phyloP scores from a whole-genome alignment of 2,888 invertebrate genomes.

The Choreutis nemorana region DNA sequence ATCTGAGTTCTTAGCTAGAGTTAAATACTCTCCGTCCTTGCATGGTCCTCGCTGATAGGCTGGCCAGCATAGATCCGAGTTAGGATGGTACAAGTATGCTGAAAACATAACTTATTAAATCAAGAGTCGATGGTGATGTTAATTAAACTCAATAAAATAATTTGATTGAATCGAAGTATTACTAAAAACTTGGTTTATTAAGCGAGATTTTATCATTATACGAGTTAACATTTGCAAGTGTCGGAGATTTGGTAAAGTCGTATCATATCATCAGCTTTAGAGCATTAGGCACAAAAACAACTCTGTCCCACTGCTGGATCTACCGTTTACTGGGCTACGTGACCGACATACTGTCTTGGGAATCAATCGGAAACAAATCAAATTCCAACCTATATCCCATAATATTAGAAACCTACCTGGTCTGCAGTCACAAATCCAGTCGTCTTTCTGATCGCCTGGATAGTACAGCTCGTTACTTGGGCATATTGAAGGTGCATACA shows the following conservation, averaged over 20 bases:
- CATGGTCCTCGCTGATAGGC: slow-evolving; percentile 75
- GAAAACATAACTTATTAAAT: slow-evolving; percentile 22
- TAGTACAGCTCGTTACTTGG: slow-evolving; percentile 71
- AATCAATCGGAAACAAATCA: too few relatives aligned
- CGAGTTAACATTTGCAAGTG: too few relatives aligned
- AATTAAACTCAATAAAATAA: background rate
- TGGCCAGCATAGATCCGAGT: slow-evolving; percentile 67
- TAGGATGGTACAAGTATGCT: slow-evolving; percentile 70
- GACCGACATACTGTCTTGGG: too few relatives aligned
- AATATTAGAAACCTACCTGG: slow-evolving; percentile 40
- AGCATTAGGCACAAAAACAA: too few relatives aligned
- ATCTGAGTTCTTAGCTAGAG: slow-evolving; percentile 53
- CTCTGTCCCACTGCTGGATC: too few relatives aligned
- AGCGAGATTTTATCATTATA: too few relatives aligned
- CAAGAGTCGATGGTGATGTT: background rate
- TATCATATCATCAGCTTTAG: too few relatives aligned
- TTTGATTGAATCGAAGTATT: background rate
- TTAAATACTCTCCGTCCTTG: slow-evolving; percentile 52
- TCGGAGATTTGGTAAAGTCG: too few relatives aligned
- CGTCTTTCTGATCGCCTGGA: slow-evolving; percentile 69
- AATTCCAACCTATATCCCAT: too few relatives aligned
- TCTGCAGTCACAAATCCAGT: slow-evolving; percentile 72
- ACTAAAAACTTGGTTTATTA: background rate
- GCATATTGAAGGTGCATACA: slow-evolving; percentile 67
- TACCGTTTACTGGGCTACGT: too few relatives aligned